Base-by-base conservation (phyloP, 2,888 invertebrate species). In the Clitarchus hookeri region DNA sequence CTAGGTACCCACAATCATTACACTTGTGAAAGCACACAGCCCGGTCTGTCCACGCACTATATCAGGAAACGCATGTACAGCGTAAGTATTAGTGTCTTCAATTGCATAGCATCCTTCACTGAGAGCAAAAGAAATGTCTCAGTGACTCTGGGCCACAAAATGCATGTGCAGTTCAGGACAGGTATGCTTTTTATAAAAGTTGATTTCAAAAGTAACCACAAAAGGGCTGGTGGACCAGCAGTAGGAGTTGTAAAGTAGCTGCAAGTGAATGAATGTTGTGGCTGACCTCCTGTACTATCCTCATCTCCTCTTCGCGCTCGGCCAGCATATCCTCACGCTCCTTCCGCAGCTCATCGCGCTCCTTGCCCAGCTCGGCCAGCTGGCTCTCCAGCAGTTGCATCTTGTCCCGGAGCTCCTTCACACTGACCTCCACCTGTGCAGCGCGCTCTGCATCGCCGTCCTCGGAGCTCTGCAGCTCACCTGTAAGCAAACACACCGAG, bases 231-330 rank as follows among this genome's bases (percentile, higher is more conserved):
- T n/a, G 77, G 23, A 23, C 77, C 77, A 25, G 4, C 36, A 36
- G 1, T 36, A 36, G 36, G 36, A 36, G 36, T 4, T 36, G 36
- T 1, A 36, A 36, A 36, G 1, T 36, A 36, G 4, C 36, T 36
- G 36, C 36, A 36, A 3, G 36, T 36, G 4, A 36, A 36, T 36
- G 4, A 36, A 4, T 36, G 4, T 3, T 36, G 36, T 36, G 4
- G 53, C 53, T 88, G 87, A 90, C 93, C 92, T 94, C 93, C 87
- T 93, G 92, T 16, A 94, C 90, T 84, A 92, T 91, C 88, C 92
- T 91, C 87, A 93, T 92, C 89, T 94, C 94, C 88, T 92, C 92
- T 80, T 90, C 90, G 80, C 90, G 85, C 86, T 91, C 91, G 16
- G 86, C 88, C 85, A 90, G 89, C 65, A 90, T 87, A 16, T 89